Percentiles rank a stretch among this genome's conserved stretches.
These are phyloP conservation scores for Tetragnatha versicolor DNA, from an alignment of 1,140 invertebrate species.

Conservation along the genomic window DNA sequence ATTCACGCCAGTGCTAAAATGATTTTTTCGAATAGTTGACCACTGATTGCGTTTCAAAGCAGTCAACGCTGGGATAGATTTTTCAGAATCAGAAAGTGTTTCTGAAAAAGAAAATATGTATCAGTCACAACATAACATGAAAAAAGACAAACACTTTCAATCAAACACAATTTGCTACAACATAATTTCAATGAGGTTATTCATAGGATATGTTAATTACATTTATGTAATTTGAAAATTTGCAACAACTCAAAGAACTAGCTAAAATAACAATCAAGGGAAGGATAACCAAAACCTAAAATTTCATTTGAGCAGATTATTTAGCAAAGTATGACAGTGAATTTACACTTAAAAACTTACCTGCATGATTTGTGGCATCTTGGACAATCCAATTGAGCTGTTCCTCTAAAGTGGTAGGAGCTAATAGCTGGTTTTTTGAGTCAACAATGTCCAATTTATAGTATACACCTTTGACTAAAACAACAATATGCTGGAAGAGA, in stretches of 20 bases:
- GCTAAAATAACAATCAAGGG: too few species aligned
- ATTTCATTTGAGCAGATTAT: not conserved
- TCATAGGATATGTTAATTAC: too few species aligned
- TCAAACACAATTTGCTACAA: conserved; percentile 1
- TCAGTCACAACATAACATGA: not conserved
- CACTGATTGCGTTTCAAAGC: conserved; percentile 65
- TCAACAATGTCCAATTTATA: conserved; percentile 67
- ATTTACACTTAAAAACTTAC: conserved; percentile 57
- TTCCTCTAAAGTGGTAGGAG: conserved; percentile 63
- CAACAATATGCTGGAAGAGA: conserved; percentile 63
- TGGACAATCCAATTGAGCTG: conserved; percentile 66
- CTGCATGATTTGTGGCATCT: conserved; percentile 63
- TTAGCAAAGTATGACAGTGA: not conserved
- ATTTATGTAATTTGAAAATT: too few species aligned
- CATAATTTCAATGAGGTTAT: too few species aligned
- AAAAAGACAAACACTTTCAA: not conserved
- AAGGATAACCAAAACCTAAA: too few species aligned
- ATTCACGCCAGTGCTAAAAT: conserved; percentile 66
- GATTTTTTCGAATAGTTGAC: conserved; percentile 63
- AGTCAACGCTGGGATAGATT: conserved; percentile 65
- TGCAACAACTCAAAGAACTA: too few species aligned
- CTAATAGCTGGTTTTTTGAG: conserved; percentile 63
- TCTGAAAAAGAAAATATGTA: conserved; percentile 59
- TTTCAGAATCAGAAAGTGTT: conserved; percentile 61
- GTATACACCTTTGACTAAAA: conserved; percentile 63